phyloP scores from a whole-genome alignment of 2,888 invertebrate species.

The Cerceris rybyensis region DNA sequence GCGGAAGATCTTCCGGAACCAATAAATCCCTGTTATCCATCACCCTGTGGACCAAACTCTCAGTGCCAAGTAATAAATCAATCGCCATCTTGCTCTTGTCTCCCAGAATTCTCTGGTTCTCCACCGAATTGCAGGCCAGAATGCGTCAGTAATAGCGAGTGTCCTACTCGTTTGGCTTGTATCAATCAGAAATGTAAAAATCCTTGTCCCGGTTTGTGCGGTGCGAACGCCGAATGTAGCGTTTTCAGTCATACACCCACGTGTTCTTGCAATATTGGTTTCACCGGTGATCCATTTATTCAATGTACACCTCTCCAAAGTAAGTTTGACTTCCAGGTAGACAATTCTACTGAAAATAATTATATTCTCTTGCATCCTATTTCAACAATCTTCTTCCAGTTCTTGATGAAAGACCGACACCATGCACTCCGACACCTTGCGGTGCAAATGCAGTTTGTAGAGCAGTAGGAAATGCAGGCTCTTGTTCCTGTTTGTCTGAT shows the following conservation, averaged over 20 bases:
- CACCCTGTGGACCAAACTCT: conserved; percentile 90
- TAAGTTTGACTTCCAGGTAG: conserved; percentile 70
- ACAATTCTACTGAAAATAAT: neutral
- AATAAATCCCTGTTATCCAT: conserved; percentile 82
- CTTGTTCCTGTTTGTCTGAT: conserved; percentile 89
- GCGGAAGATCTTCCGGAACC: conserved; percentile 45
- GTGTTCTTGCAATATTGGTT: conserved; percentile 84
- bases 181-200: conserved; percentile 82
- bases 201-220: conserved; percentile 83
- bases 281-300: conserved; percentile 86
- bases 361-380: conserved; percentile 84
- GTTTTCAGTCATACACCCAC: conserved; percentile 82
- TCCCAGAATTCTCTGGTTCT: conserved; percentile 87
- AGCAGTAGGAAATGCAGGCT: conserved; percentile 87
- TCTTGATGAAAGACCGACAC: conserved; percentile 76
- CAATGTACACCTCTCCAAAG: conserved; percentile 84
- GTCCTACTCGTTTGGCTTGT: conserved; percentile 81
- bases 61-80: conserved; percentile 86
- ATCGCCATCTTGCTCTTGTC: conserved; percentile 85
- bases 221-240: conserved; percentile 81
- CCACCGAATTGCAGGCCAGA: conserved; percentile 87
- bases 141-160: conserved; percentile 82
- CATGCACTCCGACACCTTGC: conserved; percentile 89
- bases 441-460: conserved; percentile 90
- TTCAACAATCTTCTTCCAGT: conserved; percentile 62